Conservation (phyloP, 2,113 vertebrate genomes). For the Copsychus sechellarum region DNA sequence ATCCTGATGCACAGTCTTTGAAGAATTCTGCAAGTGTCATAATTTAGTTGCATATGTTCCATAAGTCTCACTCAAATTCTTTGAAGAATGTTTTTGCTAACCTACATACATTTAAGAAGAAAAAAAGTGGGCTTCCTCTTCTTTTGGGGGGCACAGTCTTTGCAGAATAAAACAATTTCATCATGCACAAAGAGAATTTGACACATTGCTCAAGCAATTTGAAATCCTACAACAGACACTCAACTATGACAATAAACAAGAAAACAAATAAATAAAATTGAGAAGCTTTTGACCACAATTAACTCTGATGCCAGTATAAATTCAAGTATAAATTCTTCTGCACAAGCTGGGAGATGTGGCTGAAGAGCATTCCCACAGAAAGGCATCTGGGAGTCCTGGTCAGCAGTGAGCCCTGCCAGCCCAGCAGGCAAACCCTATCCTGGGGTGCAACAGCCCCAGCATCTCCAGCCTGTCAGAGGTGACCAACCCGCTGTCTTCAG, state of each 20-base stretch:
- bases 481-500: neutral
- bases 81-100: slow-evolving; percentile 32
- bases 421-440: neutral
- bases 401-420: neutral
- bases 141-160: neutral
- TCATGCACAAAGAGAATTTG: neutral
- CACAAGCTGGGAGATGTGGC: neutral
- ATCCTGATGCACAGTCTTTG: slow-evolving; percentile 50
- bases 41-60: neutral
- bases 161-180: neutral
- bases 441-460: neutral
- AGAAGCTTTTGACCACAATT: neutral
- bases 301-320: neutral
- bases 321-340: neutral
- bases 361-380: neutral
- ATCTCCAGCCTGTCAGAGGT: neutral
- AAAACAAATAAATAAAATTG: neutral
- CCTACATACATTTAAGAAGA: slow-evolving; percentile 1
- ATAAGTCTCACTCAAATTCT: neutral
- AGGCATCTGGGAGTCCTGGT: neutral
- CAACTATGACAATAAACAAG: neutral
- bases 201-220: neutral
- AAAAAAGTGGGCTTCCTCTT: slow-evolving; percentile 1
- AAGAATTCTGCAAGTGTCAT: neutral
- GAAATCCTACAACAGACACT: neutral